A percentile compares a stretch with the other conserved stretches of the same genome.
Conservation (phyloP, 2,888 invertebrate species). For the Piscicola geometra region DNA sequence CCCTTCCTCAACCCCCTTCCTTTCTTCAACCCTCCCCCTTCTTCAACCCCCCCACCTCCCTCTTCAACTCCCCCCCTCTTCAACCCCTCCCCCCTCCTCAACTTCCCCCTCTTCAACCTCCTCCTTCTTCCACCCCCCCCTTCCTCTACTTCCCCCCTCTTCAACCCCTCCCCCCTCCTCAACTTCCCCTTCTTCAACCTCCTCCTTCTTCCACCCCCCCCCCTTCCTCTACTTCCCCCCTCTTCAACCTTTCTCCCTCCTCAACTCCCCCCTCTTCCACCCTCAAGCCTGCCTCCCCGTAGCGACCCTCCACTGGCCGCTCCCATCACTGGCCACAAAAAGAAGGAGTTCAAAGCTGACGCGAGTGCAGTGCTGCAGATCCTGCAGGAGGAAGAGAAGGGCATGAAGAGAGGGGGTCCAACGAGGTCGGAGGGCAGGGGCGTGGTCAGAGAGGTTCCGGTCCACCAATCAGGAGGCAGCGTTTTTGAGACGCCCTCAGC, state of each 20-base stretch:
- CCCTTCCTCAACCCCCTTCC: too few relatives aligned
- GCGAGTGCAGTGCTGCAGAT: conserved; percentile 34
- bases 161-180: conserved; percentile 23
- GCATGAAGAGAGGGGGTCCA: conserved; percentile 8
- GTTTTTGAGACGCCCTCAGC: neutral
- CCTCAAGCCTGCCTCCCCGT: conserved; percentile 19
- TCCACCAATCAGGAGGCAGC: neutral
- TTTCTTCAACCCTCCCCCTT: too few relatives aligned
- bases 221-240: too few relatives aligned
- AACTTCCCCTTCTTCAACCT: too few relatives aligned
- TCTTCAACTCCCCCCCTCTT: too few relatives aligned
- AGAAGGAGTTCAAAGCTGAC: conserved; percentile 38
- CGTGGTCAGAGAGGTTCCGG: conserved; percentile 1
- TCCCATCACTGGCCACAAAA: conserved; percentile 19
- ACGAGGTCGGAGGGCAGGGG: conserved; percentile 1
- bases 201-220: too few relatives aligned
- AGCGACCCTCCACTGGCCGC: conserved; percentile 7
- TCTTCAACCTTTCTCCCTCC: too few relatives aligned
- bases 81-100: too few relatives aligned
- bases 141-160: neutral
- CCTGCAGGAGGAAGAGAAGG: conserved; percentile 37
- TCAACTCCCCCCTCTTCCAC: neutral
- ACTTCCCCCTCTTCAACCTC: too few relatives aligned
- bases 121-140: neutral
- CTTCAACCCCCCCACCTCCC: too few relatives aligned